These are phyloP conservation scores for Paguma larvata DNA, from an alignment of 2,797 vertebrate species.

Conservation along the genomic window DNA sequence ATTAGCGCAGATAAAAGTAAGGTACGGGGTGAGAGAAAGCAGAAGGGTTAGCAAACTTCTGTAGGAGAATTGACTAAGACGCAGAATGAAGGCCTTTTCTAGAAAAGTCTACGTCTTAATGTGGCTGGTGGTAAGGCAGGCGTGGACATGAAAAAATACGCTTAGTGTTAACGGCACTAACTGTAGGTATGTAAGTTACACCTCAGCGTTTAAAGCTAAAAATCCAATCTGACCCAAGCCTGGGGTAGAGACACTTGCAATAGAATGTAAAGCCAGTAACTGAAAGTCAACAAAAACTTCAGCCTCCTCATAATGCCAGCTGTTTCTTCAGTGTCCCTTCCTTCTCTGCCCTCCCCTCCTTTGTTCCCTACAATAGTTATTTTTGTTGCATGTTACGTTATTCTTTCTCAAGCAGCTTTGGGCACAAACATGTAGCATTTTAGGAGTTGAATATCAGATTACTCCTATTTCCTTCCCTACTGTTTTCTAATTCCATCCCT, in stretches of 20 bases:
- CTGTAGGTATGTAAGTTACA: rapidly evolving
- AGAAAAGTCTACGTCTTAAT: rapidly evolving
- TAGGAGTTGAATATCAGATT: neutral
- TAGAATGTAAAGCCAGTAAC: neutral
- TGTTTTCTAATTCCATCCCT: neutral
- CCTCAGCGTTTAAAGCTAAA: neutral
- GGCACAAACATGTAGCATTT: neutral
- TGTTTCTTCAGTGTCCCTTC: neutral
- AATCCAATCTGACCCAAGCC: neutral
- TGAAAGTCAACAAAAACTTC: neutral
- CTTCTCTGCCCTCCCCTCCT: rapidly evolving
- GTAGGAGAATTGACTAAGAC: rapidly evolving
- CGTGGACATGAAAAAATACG: rapidly evolving
- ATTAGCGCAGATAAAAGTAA: too few relatives aligned
- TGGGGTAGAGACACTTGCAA: rapidly evolving
- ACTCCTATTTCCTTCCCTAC: neutral
- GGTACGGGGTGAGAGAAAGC: neutral
- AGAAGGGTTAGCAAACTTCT: rapidly evolving
- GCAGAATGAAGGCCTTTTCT: rapidly evolving
- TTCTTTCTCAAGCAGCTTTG: neutral
- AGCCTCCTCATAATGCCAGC: neutral
- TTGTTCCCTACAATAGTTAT: neutral
- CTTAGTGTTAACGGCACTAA: rapidly evolving
- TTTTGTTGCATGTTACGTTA: neutral
- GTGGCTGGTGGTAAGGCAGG: rapidly evolving